phyloP scores from a whole-genome alignment of 2,113 vertebrate genomes.

The zebrafish (Danio rerio) region GRCz12tu NC_133195.1:39147501-39148000 shows the following conservation, averaged over 20 bases:
- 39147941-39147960: not conserved
- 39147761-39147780: not conserved
- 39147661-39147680: too few species aligned
- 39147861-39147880: not conserved
- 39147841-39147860: too few species aligned
- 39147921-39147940: not conserved
- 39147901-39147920: not conserved
- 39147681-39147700: too few species aligned
- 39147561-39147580: not conserved
- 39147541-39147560: not conserved
- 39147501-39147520: too few species aligned
- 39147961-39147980: not conserved
- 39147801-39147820: too few species aligned
- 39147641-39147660: too few species aligned
- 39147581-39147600: not conserved
- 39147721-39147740: not conserved
- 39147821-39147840: too few species aligned
- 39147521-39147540: too few species aligned
- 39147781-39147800: too few species aligned
- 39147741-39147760: not conserved
- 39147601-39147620: not conserved
- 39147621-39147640: not conserved
- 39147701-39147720: not conserved
- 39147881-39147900: not conserved
- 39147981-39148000: not conserved